These are phyloP conservation scores for Octodon degus DNA, from an alignment of 2,113 vertebrate genomes.

Conservation along the genomic window DNA sequence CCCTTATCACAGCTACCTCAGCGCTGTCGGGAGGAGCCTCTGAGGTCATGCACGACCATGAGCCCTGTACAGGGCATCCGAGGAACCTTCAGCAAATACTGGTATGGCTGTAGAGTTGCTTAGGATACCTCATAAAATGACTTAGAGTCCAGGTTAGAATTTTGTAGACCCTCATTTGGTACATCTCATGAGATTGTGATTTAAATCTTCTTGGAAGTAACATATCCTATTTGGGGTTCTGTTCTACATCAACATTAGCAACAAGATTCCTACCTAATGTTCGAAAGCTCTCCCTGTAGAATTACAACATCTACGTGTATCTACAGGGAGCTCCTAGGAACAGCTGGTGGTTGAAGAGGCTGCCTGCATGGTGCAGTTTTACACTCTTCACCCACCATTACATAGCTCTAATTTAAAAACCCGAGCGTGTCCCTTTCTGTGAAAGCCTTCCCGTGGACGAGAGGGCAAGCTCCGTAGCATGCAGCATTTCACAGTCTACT, in stretches of 20 bases:
- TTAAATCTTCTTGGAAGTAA: conserved; percentile 68
- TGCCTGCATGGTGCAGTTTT: background rate
- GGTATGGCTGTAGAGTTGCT: conserved; percentile 56
- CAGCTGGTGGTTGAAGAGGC: conserved; percentile 25
- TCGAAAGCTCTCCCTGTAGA: conserved; percentile 49
- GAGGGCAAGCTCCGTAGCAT: background rate
- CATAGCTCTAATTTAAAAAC: conserved; percentile 27
- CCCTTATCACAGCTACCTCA: background rate
- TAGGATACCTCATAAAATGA: conserved; percentile 65
- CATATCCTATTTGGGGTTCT: conserved; percentile 62
- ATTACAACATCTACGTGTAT: conserved; percentile 1
- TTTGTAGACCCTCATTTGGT: background rate
- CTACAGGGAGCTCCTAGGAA: conserved; percentile 2
- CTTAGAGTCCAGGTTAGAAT: background rate
- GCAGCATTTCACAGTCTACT: background rate
- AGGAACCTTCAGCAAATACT: conserved; percentile 52
- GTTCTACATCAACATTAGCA: conserved; percentile 59
- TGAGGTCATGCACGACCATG: background rate
- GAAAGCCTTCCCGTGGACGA: background rate
- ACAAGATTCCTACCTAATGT: conserved; percentile 47
- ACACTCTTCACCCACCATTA: background rate
- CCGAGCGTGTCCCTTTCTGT: background rate
- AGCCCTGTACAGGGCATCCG: background rate
- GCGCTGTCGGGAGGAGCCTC: background rate
- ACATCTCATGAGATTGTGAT: conserved; percentile 11